These are phyloP conservation scores for Chamaea fasciata DNA, from an alignment of 2,113 vertebrate genomes.

Conservation along the genomic window DNA sequence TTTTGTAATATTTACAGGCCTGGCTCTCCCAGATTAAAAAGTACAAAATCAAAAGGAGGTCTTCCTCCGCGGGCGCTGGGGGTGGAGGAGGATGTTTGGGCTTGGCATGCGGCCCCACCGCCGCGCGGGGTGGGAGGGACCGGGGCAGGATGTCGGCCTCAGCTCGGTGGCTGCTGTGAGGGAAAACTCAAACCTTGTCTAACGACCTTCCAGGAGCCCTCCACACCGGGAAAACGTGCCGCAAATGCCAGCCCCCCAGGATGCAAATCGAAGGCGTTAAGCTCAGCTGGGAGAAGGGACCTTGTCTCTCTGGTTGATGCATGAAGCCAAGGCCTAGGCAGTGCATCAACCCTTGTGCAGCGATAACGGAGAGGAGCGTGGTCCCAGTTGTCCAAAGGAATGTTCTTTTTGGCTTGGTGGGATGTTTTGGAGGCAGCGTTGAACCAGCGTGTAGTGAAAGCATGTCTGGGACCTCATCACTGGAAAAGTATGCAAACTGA, in stretches of 20 bases:
- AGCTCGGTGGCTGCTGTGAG: not conserved
- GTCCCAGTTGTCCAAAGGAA: slow-evolving; percentile 15
- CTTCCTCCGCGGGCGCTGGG: not conserved
- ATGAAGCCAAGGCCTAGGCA: not conserved
- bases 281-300: not conserved
- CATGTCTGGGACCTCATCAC: slow-evolving; percentile 26
- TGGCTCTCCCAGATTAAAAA: slow-evolving; percentile 40
- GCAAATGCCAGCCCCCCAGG: not conserved
- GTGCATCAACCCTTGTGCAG: not conserved
- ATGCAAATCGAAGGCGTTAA: not conserved
- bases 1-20: slow-evolving; percentile 48
- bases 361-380: not conserved
- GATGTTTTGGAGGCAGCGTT: slow-evolving; percentile 17
- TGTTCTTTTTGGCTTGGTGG: slow-evolving; percentile 26
- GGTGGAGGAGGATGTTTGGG: not conserved
- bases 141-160: not conserved
- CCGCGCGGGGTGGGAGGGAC: not conserved
- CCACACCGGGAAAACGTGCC: not conserved
- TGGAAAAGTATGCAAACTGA: slow-evolving; percentile 45
- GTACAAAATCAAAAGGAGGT: slow-evolving; percentile 15
- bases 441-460: not conserved
- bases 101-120: not conserved
- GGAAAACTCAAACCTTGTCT: not conserved
- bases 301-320: not conserved
- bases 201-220: not conserved